Base-by-base conservation (phyloP, 1,140 invertebrate species). In the Habropoda laboriosa region DNA sequence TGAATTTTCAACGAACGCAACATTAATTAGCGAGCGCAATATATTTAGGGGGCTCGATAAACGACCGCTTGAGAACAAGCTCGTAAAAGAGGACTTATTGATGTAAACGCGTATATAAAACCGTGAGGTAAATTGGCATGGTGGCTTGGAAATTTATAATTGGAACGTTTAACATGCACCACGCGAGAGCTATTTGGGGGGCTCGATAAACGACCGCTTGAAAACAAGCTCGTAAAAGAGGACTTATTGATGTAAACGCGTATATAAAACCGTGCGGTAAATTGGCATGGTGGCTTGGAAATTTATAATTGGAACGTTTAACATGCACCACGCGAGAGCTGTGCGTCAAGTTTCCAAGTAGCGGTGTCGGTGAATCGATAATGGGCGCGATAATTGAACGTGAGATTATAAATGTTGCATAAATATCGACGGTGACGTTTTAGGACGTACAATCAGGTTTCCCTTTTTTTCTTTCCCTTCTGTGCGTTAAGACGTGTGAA, bases 1-100 rank as follows among this genome's bases (percentile, higher is more conserved):
- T 67, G 70, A 84, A 85, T 84, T 85, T 81, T 72, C 77, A 73
- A 72, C 79, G 83, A 84, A 49, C 42, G 51, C 55, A 12, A 35
- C 47, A 68, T 83, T 84, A 84, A 84, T 85, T 77, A 58, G 35
- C 70, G 30, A 49, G n/a, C 40, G 76, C 71, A 53, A 78, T 83
- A 66, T 79, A 82, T 84, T 79, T 67, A 60, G 75, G n/a, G 24
- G 40, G 61, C 45, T 60, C 81, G 82, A 85, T 83, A 71, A 70
- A 71, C 67, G 42, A 7, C 35, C 57, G 76, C 45, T 58, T 13
- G 53, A 27, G 32, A 49, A 47, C 66, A 24, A 38, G 51, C 49
- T 55, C 27, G 18, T 76, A 47, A 68, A 77, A 47, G 64, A 30
- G 51, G 32, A 47, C 64, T 77, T 51, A 60, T 58, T 27, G 53